Conservation (phyloP, 2,113 vertebrate genomes). For the Zingel zingel region DNA sequence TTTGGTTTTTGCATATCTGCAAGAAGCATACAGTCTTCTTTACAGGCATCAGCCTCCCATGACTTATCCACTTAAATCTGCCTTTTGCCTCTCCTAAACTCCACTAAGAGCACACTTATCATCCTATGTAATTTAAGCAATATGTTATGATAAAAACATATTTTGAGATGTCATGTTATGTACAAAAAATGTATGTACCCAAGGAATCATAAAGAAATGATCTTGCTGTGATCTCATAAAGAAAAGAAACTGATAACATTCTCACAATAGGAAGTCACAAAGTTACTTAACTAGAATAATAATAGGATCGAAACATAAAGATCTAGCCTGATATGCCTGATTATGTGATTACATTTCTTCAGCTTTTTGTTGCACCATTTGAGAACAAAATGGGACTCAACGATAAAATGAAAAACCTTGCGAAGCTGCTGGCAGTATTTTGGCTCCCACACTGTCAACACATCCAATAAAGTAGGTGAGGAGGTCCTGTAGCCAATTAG, state of each 20-base stretch:
- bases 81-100: constrained; percentile 28
- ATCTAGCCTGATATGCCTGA: constrained; percentile 12
- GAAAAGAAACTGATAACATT: background rate
- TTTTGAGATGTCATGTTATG: background rate
- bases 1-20: constrained; percentile 38
- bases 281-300: background rate
- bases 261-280: background rate
- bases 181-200: background rate
- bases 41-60: background rate
- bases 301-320: background rate
- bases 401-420: constrained; percentile 26
- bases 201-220: background rate
- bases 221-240: background rate
- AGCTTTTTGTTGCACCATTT: background rate
- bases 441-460: constrained; percentile 68
- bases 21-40: constrained; percentile 38
- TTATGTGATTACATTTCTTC: background rate
- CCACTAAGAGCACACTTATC: background rate
- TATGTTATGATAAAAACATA: background rate
- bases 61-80: constrained; percentile 18
- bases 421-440: constrained; percentile 43
- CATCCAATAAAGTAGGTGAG: constrained; percentile 72
- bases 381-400: constrained; percentile 32
- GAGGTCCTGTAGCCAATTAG: constrained; percentile 77
- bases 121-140: background rate